A percentile compares a stretch with the other conserved stretches of the same genome.
Conservation (phyloP, 35 echinoderm and acorn worm genomes). For the Apostichopus californicus region DNA sequence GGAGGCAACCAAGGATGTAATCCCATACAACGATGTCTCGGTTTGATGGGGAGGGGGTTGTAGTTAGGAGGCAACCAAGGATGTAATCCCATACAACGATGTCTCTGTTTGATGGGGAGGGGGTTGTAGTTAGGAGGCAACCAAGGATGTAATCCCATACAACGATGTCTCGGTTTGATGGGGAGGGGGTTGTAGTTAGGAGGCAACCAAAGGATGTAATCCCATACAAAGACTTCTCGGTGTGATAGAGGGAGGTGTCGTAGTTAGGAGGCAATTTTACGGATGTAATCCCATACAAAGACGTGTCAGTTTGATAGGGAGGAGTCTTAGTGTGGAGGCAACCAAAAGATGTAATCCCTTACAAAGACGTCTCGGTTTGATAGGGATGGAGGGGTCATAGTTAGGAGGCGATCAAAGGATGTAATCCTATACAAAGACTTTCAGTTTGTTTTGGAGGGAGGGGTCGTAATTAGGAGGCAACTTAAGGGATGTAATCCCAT, state of each 20-base stretch:
- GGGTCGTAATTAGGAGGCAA: background rate
- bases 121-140: background rate
- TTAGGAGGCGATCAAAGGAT: background rate
- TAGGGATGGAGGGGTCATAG: background rate
- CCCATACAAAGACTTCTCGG: too few species aligned
- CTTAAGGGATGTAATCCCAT: background rate
- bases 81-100: too few species aligned
- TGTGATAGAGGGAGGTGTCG: background rate
- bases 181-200: too few species aligned
- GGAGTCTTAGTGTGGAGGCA: background rate
- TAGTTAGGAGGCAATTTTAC: background rate
- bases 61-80: too few species aligned
- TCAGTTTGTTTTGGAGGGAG: background rate
- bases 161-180: too few species aligned
- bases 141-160: background rate
- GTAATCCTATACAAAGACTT: background rate
- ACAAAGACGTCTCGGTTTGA: too few species aligned
- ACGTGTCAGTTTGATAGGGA: background rate
- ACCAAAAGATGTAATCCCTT: background rate
- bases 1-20: too few species aligned
- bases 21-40: too few species aligned
- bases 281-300: background rate
- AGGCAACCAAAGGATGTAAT: background rate
- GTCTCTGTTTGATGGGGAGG: background rate
- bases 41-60: too few species aligned